Base-by-base conservation (phyloP, 2,113 vertebrate genomes). In the Motacilla tschutschensis region DNA sequence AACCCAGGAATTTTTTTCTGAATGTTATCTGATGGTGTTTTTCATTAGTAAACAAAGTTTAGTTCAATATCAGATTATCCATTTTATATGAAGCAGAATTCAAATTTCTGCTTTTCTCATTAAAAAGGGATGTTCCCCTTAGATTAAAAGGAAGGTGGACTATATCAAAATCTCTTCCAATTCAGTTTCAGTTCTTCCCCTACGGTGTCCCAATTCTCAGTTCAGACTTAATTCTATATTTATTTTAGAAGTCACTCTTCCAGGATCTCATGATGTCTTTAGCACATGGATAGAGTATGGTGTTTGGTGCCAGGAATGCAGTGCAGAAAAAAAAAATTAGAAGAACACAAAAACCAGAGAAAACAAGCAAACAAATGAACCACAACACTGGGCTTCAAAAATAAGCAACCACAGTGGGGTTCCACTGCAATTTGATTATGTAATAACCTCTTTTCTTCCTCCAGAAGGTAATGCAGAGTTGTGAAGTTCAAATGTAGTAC, bases 181-280 rank as follows among this genome's bases (percentile, higher is more conserved):
- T 59, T 62, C 74, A 70, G 69, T 74, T 78, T 79, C 53, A 81
- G 4, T 79, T 85, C 90, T 93, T 92, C n/a, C 62, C 72, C 28
- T 82, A 76, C 0, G 0, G 43, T 91, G 55, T 87, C 55, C 60
- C 76, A 89, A 72, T 85, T 85, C 89, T 90, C 89, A 71, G 5
- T 62, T 77, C 83, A 79, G 74, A 91, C 59, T 93, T 90, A 88
- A 62, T 94, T 88, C 90, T 73, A 28, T 95, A 90, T 92, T 92
- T 94, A 88, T 85, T 92, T 93, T 88, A 87, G 63, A 92, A 88
- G 77, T 76, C 74, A 75, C 28, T 89, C 73, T 92, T 93, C 88
- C 85, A 93, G 86, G 74, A 93, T 73, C 65, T 89, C 82, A 82
- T 91, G 92, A 95, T 94, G 82, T 83, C 70, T 94, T 95, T 95